A percentile compares a stretch with the other conserved stretches of the same genome.
Conservation (phyloP, 2,113 vertebrate species). For the Brachyhypopomus occidentalis region DNA sequence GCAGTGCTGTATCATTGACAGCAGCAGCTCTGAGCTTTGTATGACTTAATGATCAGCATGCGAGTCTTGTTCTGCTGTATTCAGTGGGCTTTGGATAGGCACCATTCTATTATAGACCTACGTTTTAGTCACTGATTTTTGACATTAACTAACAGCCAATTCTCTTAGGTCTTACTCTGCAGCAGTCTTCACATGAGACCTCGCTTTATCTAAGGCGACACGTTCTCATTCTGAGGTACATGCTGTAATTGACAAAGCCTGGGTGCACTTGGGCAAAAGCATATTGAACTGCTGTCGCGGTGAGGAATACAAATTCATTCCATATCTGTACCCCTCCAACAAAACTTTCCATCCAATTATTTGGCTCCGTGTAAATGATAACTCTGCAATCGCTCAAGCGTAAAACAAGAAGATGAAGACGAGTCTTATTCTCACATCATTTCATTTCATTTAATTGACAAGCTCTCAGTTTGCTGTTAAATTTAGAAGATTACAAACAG, state of each 20-base stretch:
- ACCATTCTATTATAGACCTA: slow-evolving; percentile 45
- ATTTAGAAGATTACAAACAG: slow-evolving; percentile 96
- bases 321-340: slow-evolving; percentile 79
- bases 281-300: slow-evolving; percentile 67
- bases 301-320: slow-evolving; percentile 83
- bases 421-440: slow-evolving; percentile 94
- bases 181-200: slow-evolving; percentile 62
- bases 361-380: slow-evolving; percentile 90
- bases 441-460: slow-evolving; percentile 98
- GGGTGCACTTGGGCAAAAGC: slow-evolving; percentile 67
- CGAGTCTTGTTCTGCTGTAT: background rate
- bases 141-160: slow-evolving; percentile 71
- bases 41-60: slow-evolving; percentile 12
- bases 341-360: slow-evolving; percentile 92
- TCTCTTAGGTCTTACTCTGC: slow-evolving; percentile 70
- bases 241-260: slow-evolving; percentile 72
- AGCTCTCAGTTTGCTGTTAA: slow-evolving; percentile 88
- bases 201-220: slow-evolving; percentile 69
- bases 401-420: slow-evolving; percentile 99
- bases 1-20: background rate
- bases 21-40: background rate
- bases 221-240: slow-evolving; percentile 63
- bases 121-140: slow-evolving; percentile 46
- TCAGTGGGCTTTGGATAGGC: slow-evolving; percentile 1
- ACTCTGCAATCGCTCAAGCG: slow-evolving; percentile 87